Conservation (phyloP, 2,797 vertebrate genomes). For the Loris lydekkerianus region DNA sequence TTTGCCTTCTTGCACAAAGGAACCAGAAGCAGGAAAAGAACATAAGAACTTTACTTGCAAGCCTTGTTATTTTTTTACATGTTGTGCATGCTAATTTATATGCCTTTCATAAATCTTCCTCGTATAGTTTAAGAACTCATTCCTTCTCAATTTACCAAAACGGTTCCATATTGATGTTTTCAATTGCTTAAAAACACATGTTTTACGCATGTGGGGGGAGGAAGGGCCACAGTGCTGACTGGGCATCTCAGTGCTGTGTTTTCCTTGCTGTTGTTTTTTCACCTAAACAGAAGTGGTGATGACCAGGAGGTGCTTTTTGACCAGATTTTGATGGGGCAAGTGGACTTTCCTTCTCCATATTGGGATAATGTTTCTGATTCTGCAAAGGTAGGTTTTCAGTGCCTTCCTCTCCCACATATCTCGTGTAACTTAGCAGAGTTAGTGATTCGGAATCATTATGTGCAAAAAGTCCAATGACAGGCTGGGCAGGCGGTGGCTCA, state of each 20-base stretch:
- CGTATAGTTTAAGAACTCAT: slow-evolving; percentile 34
- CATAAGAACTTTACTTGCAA: neutral
- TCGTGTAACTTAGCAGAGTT: neutral
- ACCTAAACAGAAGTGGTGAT: slow-evolving; percentile 91
- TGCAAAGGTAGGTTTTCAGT: slow-evolving; percentile 92
- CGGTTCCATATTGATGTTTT: slow-evolving; percentile 38
- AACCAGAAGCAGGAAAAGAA: slow-evolving; percentile 42
- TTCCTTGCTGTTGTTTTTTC: slow-evolving; percentile 71
- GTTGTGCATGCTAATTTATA: slow-evolving; percentile 60
- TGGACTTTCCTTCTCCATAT: slow-evolving; percentile 95
- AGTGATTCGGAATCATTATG: neutral
- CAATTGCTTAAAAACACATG: slow-evolving; percentile 13
- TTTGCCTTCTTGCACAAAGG: slow-evolving; percentile 48
- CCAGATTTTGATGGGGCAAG: slow-evolving; percentile 95
- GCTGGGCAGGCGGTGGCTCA: no score
- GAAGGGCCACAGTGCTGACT: neutral
- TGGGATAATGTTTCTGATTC: slow-evolving; percentile 97
- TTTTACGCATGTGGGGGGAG: neutral
- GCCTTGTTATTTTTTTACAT: neutral
- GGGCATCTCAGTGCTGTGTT: neutral
- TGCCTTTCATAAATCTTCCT: slow-evolving; percentile 68
- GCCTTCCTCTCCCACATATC: neutral
- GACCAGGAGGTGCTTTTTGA: slow-evolving; percentile 97
- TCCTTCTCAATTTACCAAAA: slow-evolving; percentile 57
- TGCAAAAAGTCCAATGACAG: neutral